Evolutionary conservation across 1,140 invertebrate species (phyloP).

Genomic region (Heliconius hewitsoni): DNA sequence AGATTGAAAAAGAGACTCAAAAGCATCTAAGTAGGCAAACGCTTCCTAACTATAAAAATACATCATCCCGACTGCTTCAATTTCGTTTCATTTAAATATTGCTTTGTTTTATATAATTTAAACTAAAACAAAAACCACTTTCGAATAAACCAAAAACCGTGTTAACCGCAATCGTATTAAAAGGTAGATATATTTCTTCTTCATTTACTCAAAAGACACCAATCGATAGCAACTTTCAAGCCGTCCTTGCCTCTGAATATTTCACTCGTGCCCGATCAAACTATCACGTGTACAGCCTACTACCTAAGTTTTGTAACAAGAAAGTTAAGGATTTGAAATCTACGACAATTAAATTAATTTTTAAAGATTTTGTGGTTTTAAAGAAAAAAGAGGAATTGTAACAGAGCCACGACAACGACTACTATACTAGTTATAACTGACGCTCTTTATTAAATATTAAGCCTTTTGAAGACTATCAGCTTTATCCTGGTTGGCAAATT

Average conservation of each 20-base stretch:
- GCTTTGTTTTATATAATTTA: too few species aligned
- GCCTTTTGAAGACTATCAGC: too few species aligned
- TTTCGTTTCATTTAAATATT: too few species aligned
- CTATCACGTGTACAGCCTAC: not conserved
- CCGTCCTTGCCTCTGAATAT: conserved; percentile 31
- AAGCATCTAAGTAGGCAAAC: too few species aligned
- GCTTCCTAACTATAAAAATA: too few species aligned
- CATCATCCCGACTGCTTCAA: too few species aligned
- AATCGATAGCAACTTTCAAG: conserved; percentile 25
- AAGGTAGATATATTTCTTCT: conserved; percentile 1
- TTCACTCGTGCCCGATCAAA: conserved; percentile 21
- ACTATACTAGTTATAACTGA: not conserved
- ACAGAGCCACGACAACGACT: not conserved
- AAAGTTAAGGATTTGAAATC: not conserved
- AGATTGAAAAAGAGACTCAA: too few species aligned
- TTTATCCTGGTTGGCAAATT: too few species aligned
- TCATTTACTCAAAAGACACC: conserved; percentile 19
- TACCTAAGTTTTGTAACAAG: not conserved
- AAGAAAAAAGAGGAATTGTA: not conserved
- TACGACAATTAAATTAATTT: not conserved
- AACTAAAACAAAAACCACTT: not conserved
- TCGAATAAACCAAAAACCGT: not conserved
- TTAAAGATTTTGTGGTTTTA: too few species aligned
- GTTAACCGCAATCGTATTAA: not conserved
- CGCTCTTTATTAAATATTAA: too few species aligned